These are phyloP conservation scores for Apteryx owenii DNA, from an alignment of 2,113 vertebrate genomes.

Conservation along the genomic window DNA sequence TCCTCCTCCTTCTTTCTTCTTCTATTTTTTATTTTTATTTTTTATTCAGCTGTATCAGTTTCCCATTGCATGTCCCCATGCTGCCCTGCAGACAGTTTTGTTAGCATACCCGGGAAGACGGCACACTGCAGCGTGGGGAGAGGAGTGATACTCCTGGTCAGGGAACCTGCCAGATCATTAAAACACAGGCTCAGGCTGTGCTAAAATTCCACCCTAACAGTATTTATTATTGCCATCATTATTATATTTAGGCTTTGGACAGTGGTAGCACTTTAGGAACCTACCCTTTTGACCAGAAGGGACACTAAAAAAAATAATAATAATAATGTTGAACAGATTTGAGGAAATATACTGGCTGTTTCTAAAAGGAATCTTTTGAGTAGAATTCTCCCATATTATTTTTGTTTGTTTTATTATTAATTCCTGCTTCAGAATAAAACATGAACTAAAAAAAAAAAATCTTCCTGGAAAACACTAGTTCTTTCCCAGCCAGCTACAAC, in stretches of 20 bases:
- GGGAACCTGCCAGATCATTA: neutral
- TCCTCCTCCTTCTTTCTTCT: accelerated
- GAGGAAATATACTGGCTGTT: neutral
- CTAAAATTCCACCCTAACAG: neutral
- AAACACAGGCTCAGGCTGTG: neutral
- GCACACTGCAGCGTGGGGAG: neutral
- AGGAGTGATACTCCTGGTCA: neutral
- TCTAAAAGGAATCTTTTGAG: neutral
- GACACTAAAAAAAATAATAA: neutral
- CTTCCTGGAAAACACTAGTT: neutral
- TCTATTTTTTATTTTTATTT: neutral
- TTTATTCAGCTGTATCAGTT: neutral
- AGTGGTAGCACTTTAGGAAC: neutral
- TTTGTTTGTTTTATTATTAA: neutral
- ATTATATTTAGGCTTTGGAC: neutral
- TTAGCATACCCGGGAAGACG: no score
- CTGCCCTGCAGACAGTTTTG: neutral
- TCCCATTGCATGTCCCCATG: neutral
- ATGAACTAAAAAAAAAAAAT: neutral
- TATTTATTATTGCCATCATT: neutral
- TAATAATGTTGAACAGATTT: neutral
- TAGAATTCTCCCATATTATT: neutral
- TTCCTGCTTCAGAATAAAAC: neutral
- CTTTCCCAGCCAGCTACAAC: neutral
- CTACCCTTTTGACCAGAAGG: neutral